Base-by-base conservation (phyloP, 2,797 vertebrate genomes). In the Spea hammondii region DNA sequence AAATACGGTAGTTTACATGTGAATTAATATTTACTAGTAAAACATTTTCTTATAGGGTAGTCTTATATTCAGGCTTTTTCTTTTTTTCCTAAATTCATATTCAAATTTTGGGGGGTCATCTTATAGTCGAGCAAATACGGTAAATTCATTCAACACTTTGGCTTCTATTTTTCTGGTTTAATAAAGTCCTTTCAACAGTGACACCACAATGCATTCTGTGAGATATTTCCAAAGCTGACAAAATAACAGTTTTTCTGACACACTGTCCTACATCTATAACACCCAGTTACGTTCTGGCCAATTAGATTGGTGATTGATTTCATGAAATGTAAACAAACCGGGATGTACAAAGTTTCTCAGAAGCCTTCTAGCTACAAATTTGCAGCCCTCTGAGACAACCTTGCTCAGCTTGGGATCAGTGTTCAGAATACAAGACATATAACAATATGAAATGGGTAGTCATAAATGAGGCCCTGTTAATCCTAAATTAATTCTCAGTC, bases 351-450 rank as follows among this genome's bases (percentile, higher is more conserved):
- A 7, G n/a, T 32, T 62, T 62, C n/a, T 17, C 59, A 62, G 59
- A 17, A 6, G 14, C 4, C 32, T 62, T 17, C 59, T 14, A 62
- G 59, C 10, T 12, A 62, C 6, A 62, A 62, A 62, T 62, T 62
- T 32, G 32, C 6, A 62, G n/a, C 59, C 59, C 14, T 62, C 59
- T 62, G n/a, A 32, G 14, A 62, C 59, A 62, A 62, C 59, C 59
- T 62, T 62, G 14, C 59, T 4, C 14, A 62, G 59, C 59, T 62
- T 62, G 59, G 59, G 59, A 62, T 62, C 59, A 62, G n/a, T 17
- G 59, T 62, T 6, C n/a, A 17, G 32, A 62, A 62, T 62, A 17
- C 14, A 9, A 62, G 59, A 62, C 32, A 32, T 62, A 6, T 62
- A 32, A 62, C 59, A 62, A 32, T 17, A 62, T 62, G 6, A 4